Percentiles rank a stretch among this genome's conserved stretches.
These are phyloP conservation scores for Callionymus lyra DNA, from an alignment of 2,113 vertebrate species.

Conservation along the genomic window DNA sequence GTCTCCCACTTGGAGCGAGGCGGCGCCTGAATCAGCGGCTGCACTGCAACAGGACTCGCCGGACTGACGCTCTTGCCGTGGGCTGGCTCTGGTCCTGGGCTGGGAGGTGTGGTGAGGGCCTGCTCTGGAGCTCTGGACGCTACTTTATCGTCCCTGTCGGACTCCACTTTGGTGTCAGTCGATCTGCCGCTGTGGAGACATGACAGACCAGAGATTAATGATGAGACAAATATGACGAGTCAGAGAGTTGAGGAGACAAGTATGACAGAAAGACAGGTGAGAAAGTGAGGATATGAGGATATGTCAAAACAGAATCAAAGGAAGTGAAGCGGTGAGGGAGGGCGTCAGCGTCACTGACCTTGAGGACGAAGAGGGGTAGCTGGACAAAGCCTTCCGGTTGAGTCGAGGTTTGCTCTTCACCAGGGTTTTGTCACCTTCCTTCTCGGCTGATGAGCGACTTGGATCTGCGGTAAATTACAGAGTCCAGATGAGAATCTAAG, in stretches of 20 bases:
- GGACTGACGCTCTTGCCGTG: conserved; percentile 16
- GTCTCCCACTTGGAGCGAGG: conserved; percentile 94
- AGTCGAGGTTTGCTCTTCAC: conserved; percentile 44
- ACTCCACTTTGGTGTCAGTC: conserved; percentile 26
- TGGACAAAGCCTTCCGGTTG: conserved; percentile 46
- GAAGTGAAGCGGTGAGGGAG: too few relatives aligned
- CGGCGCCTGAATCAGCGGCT: conserved; percentile 91
- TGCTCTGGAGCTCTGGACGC: conserved; percentile 19
- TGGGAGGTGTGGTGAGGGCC: conserved; percentile 16
- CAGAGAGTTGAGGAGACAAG: too few relatives aligned
- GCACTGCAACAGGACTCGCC: conserved; percentile 69
- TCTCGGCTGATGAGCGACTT: conserved; percentile 12
- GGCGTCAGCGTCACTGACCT: conserved; percentile 27
- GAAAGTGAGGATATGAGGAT: too few relatives aligned
- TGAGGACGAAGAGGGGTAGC: conserved; percentile 7
- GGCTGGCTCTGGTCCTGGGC: neutral
- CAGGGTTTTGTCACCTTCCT: conserved; percentile 19
- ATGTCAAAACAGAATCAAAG: too few relatives aligned
- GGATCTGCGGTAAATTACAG: too few relatives aligned
- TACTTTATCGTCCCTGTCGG: conserved; percentile 1
- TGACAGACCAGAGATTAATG: neutral
- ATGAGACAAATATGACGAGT: too few relatives aligned
- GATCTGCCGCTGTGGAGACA: conserved; percentile 13
- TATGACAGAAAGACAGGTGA: too few relatives aligned
- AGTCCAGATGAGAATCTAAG: too few relatives aligned